A percentile compares a stretch with the other conserved stretches of the same genome.
phyloP scores from a whole-genome alignment of 2,113 vertebrate species.

The Phaethornis superciliosus region DNA sequence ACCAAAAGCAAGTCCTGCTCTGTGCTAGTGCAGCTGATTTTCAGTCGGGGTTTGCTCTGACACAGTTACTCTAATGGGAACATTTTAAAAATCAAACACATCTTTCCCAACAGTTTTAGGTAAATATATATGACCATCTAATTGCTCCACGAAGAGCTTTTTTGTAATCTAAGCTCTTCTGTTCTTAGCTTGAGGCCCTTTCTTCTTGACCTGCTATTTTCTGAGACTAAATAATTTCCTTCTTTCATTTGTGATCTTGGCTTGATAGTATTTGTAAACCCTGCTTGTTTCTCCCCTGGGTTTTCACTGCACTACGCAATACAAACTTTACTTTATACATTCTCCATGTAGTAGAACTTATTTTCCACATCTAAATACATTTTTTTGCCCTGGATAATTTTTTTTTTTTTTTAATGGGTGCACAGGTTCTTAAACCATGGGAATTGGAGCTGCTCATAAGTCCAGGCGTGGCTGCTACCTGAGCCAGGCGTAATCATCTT shows the following conservation, averaged over 20 bases:
- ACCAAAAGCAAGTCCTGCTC: background rate
- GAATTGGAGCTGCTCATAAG: background rate
- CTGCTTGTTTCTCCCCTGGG: background rate
- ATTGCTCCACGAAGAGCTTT: background rate
- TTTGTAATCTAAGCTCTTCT: background rate
- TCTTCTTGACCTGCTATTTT: slow-evolving; percentile 19
- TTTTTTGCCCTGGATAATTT: background rate
- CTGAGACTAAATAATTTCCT: background rate
- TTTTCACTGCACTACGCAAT: background rate
- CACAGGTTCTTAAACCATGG: background rate
- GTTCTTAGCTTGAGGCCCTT: background rate
- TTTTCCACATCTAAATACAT: background rate
- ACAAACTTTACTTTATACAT: background rate
- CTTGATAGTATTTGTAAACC: background rate
- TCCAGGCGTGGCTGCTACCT: background rate
- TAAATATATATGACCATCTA: background rate
- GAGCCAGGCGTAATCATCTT: background rate
- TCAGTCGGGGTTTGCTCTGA: background rate
- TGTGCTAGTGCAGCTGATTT: background rate
- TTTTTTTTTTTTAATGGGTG: background rate
- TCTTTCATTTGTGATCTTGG: background rate
- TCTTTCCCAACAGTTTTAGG: background rate
- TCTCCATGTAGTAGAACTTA: background rate
- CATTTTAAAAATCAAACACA: background rate
- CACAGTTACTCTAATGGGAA: background rate